Evolutionary conservation across 1,140 invertebrate species (phyloP).

Genomic region (Lepidurus couesii): DNA sequence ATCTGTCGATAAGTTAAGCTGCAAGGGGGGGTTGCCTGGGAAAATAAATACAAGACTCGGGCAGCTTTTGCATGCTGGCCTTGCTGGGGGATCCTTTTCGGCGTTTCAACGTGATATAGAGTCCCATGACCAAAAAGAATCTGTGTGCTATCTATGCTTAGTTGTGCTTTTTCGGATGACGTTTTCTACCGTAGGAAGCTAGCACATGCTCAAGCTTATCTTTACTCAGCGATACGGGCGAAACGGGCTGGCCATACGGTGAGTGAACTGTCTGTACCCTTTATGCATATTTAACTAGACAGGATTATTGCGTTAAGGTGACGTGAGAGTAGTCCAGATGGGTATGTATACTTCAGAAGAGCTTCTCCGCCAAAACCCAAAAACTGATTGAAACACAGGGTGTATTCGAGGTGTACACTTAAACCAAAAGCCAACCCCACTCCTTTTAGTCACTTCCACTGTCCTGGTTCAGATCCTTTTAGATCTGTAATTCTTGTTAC

Average conservation of each 20-base stretch:
- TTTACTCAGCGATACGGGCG: neutral
- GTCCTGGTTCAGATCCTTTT: no score
- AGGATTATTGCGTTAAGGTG: constrained; percentile 21
- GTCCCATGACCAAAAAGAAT: neutral
- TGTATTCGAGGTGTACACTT: neutral
- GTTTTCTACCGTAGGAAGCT: neutral
- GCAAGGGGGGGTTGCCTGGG: neutral
- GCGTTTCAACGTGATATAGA: no score
- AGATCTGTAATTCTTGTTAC: no score
- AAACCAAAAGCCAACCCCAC: neutral
- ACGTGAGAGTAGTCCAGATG: constrained; percentile 18
- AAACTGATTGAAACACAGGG: neutral
- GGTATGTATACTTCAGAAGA: neutral
- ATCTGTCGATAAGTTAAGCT: neutral
- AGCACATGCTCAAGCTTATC: constrained; percentile 9
- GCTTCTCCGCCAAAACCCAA: neutral
- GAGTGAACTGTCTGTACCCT: neutral
- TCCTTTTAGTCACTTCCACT: no score
- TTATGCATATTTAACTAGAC: constrained; percentile 9
- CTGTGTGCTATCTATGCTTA: neutral
- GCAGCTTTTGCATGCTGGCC: neutral
- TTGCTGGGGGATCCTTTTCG: neutral
- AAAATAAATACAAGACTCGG: neutral
- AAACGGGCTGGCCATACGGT: no score
- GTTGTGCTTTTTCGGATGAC: no score